Percentiles rank a stretch among this genome's conserved stretches.
These are phyloP conservation scores for Xiphias gladius DNA, from an alignment of 2,113 vertebrate genomes.

Conservation along the genomic window DNA sequence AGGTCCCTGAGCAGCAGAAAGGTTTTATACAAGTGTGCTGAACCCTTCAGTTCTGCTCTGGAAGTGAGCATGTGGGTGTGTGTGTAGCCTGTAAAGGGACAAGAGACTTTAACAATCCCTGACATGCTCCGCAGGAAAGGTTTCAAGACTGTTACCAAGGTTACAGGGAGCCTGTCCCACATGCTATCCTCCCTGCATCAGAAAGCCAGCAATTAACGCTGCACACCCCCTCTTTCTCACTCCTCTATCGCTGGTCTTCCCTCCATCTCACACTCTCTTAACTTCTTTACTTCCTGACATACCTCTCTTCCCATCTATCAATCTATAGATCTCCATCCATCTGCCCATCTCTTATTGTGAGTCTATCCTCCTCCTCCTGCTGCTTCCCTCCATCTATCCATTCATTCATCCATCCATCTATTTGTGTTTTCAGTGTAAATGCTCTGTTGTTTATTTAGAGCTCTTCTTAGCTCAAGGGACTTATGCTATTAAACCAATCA, in stretches of 20 bases:
- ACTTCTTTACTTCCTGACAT: conserved; percentile 52
- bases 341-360: conserved; percentile 30
- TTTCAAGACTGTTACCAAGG: conserved; percentile 87
- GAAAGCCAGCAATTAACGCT: conserved; percentile 58
- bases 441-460: conserved; percentile 54
- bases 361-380: conserved; percentile 9
- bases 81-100: conserved; percentile 73
- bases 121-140: conserved; percentile 83
- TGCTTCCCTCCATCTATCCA: not conserved
- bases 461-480: not conserved
- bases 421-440: conserved; percentile 44
- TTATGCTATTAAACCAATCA: conserved; percentile 61
- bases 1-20: conserved; percentile 66
- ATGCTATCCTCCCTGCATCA: conserved; percentile 84
- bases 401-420: conserved; percentile 19
- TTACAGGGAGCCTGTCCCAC: conserved; percentile 86
- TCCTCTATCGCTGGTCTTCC: conserved; percentile 55
- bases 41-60: conserved; percentile 69
- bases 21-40: conserved; percentile 74
- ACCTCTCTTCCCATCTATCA: conserved; percentile 49
- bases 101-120: conserved; percentile 82
- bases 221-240: conserved; percentile 26
- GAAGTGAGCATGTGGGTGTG: conserved; percentile 75
- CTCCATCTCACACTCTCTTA: conserved; percentile 67
- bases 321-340: conserved; percentile 46